Conservation (phyloP, 2,113 vertebrate species). For the Gorilla gorilla region DNA sequence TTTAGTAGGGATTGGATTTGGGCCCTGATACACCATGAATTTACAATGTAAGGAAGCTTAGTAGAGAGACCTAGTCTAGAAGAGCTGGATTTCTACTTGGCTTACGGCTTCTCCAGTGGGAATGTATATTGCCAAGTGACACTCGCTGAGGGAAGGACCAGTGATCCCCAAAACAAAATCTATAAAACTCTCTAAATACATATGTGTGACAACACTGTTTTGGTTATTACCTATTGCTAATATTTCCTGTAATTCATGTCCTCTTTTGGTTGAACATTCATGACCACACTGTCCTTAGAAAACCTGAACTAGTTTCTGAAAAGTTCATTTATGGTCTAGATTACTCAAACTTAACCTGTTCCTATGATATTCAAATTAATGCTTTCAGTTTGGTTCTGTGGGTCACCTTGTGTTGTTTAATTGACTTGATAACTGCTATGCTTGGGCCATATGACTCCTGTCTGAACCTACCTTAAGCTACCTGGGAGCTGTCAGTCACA, state of each 20-base stretch:
- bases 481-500: background rate
- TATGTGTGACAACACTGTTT: background rate
- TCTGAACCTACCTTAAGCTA: background rate
- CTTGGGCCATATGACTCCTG: background rate
- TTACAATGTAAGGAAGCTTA: background rate
- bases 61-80: too few species aligned
- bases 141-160: too few species aligned
- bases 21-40: background rate
- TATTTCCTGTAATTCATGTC: background rate
- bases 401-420: background rate
- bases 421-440: background rate
- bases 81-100: too few species aligned
- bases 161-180: background rate
- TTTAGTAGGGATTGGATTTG: background rate
- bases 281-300: background rate
- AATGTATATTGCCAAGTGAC: too few species aligned
- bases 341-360: background rate
- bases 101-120: too few species aligned
- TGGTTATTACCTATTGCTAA: background rate
- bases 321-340: background rate
- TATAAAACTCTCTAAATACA: background rate
- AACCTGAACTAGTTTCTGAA: background rate
- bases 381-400: background rate
- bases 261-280: background rate
- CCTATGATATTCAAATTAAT: background rate